Conservation (phyloP, 2,113 vertebrate genomes). For the Tachuris rubrigastra region DNA sequence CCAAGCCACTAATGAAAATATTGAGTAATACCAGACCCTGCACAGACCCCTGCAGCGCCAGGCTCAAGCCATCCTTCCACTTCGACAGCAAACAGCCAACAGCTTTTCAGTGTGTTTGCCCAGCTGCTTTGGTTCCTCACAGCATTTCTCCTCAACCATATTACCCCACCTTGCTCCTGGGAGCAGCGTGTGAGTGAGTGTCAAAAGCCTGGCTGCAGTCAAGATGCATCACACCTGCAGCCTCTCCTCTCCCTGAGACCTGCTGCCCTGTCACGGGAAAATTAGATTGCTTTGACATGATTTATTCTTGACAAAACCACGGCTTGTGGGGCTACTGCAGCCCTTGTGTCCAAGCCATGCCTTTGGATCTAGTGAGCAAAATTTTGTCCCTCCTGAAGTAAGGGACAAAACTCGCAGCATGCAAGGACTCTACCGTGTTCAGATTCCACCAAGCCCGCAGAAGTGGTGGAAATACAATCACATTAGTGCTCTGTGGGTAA, state of each 20-base stretch:
- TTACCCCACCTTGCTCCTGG: not conserved
- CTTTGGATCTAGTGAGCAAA: not conserved
- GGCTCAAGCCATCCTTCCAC: not conserved
- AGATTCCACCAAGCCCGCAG: not conserved
- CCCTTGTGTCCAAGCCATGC: not conserved
- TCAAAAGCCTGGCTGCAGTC: not conserved
- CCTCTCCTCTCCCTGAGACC: not conserved
- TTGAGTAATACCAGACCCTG: constrained; percentile 3
- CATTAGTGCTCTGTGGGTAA: accelerated
- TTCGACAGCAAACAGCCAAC: not conserved
- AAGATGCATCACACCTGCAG: not conserved
- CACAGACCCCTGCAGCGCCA: not conserved
- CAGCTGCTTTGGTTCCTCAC: not conserved
- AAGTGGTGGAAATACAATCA: not conserved
- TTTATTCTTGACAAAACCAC: not conserved
- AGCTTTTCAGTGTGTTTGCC: not conserved
- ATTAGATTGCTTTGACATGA: not conserved
- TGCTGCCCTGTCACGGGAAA: not conserved
- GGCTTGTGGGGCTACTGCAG: not conserved
- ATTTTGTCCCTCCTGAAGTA: not conserved
- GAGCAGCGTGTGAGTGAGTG: not conserved
- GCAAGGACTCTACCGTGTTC: not conserved
- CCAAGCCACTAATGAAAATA: constrained; percentile 1
- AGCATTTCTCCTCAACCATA: not conserved
- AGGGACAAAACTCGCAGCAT: not conserved